Conservation (phyloP, 2,113 vertebrate species). For the Python bivittatus region DNA sequence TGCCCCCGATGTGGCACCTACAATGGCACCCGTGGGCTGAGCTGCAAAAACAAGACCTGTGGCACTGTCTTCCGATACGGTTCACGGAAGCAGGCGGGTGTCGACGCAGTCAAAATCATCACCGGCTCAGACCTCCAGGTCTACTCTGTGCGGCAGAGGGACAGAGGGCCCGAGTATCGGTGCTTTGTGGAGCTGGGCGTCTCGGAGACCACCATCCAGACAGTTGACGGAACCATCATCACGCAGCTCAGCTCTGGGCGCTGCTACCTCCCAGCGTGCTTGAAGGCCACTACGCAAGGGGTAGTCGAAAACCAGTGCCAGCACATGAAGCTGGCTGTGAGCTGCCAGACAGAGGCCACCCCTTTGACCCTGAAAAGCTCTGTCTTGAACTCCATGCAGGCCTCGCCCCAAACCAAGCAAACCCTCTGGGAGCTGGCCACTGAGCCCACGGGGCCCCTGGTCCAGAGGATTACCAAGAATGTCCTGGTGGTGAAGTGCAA, state of each 20-base stretch:
- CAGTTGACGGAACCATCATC: conserved; percentile 80
- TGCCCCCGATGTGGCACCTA: conserved; percentile 91
- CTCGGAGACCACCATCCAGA: conserved; percentile 82
- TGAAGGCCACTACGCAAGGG: conserved; percentile 62
- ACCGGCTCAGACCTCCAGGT: conserved; percentile 78
- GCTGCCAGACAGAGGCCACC: conserved; percentile 79
- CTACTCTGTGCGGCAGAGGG: conserved; percentile 85
- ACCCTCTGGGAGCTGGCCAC: conserved; percentile 88
- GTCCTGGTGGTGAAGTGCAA: conserved; percentile 88
- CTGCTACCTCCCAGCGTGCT: conserved; percentile 82
- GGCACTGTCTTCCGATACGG: conserved; percentile 84
- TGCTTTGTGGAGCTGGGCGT: conserved; percentile 89
- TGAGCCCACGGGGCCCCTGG: conserved; percentile 85
- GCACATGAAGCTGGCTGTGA: conserved; percentile 85
- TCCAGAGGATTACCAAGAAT: conserved; percentile 81
- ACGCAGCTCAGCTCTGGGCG: conserved; percentile 86
- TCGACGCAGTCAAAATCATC: conserved; percentile 83
- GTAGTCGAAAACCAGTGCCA: conserved; percentile 80
- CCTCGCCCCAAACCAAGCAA: conserved; percentile 75
- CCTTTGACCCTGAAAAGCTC: conserved; percentile 89
- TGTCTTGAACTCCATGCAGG: conserved; percentile 75
- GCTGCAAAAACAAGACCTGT: conserved; percentile 94
- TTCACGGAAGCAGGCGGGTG: conserved; percentile 59
- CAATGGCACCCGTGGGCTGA: conserved; percentile 90
- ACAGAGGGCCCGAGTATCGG: conserved; percentile 75